These are phyloP conservation scores for Helicoverpa assulta DNA, from an alignment of 2,888 invertebrate genomes.

Conservation along the genomic window DNA sequence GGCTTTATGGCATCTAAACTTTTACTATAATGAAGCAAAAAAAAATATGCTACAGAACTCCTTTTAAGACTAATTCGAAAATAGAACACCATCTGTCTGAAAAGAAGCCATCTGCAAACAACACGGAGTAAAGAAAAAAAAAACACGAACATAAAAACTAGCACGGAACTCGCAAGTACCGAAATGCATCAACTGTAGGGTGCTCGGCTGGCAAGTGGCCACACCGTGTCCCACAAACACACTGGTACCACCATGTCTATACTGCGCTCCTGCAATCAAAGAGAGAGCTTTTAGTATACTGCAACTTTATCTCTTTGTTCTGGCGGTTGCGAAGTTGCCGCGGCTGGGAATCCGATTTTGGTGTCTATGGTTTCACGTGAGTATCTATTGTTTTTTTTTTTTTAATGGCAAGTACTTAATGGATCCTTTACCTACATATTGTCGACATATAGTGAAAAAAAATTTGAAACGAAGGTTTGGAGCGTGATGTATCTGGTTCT, in stretches of 20 bases:
- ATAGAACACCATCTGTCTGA: conserved; percentile 15
- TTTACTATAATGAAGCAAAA: too few species aligned
- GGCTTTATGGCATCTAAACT: too few species aligned
- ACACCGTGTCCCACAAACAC: conserved; percentile 67
- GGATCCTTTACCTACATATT: too few species aligned
- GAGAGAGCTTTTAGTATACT: conserved; percentile 80
- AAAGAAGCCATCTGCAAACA: conserved; percentile 28
- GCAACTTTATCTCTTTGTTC: conserved; percentile 72
- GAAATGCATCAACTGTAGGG: conserved; percentile 80
- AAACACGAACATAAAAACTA: conserved; percentile 61
- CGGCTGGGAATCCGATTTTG: conserved; percentile 46
- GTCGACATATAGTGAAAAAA: too few species aligned
- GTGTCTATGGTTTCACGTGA: neutral
- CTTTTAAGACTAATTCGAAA: conserved; percentile 11
- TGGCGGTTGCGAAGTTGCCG: conserved; percentile 30
- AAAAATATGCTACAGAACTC: neutral
- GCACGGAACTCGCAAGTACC: conserved; percentile 67
- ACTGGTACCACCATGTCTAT: conserved; percentile 51
- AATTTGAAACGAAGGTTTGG: too few species aligned
- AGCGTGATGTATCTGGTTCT: too few species aligned
- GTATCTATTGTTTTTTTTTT: neutral
- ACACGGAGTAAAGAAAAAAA: conserved; percentile 50
- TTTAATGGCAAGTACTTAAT: neutral
- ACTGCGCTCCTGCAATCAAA: conserved; percentile 79
- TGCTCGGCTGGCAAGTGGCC: conserved; percentile 72